A percentile compares a stretch with the other conserved stretches of the same genome.
Conservation (phyloP, 2,113 vertebrate species). For the Sebastes schlegelii region DNA sequence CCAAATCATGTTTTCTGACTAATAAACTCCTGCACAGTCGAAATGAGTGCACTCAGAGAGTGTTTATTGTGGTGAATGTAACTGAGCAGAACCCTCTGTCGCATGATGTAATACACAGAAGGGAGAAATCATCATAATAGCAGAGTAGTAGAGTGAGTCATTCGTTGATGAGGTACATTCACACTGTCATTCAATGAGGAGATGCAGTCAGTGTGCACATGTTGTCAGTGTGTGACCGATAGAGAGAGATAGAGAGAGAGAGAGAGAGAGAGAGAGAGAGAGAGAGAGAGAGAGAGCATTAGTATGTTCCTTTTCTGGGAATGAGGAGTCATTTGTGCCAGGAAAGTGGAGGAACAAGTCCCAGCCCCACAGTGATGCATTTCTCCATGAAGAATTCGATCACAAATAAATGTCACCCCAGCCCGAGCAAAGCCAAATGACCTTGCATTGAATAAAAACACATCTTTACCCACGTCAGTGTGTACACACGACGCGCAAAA, state of each 20-base stretch:
- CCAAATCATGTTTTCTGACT: conserved; percentile 58
- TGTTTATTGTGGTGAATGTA: conserved; percentile 75
- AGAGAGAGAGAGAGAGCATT: conserved; percentile 62
- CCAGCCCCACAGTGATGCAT: conserved; percentile 74
- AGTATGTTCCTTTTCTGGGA: conserved; percentile 80
- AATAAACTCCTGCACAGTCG: conserved; percentile 50
- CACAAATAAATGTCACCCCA: conserved; percentile 78
- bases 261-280: conserved; percentile 39
- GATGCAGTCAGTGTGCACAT: conserved; percentile 73
- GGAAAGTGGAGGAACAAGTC: conserved; percentile 81
- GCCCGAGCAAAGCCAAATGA: conserved; percentile 74
- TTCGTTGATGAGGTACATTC: conserved; percentile 81
- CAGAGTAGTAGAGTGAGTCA: conserved; percentile 83
- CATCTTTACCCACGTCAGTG: conserved; percentile 70
- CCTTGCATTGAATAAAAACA: conserved; percentile 78
- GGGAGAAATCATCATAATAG: conserved; percentile 82
- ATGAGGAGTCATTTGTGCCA: conserved; percentile 82
- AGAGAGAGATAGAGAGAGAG: conserved; percentile 48
- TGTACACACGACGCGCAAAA: conserved; percentile 65
- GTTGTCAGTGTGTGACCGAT: conserved; percentile 71
- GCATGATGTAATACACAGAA: conserved; percentile 82
- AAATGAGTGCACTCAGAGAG: conserved; percentile 53
- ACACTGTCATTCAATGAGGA: conserved; percentile 75
- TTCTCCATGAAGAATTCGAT: conserved; percentile 79
- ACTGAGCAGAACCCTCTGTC: conserved; percentile 73